A percentile compares a stretch with the other conserved stretches of the same genome.
phyloP scores from a whole-genome alignment of 1,140 invertebrate species.

The Hestina assimilis region DNA sequence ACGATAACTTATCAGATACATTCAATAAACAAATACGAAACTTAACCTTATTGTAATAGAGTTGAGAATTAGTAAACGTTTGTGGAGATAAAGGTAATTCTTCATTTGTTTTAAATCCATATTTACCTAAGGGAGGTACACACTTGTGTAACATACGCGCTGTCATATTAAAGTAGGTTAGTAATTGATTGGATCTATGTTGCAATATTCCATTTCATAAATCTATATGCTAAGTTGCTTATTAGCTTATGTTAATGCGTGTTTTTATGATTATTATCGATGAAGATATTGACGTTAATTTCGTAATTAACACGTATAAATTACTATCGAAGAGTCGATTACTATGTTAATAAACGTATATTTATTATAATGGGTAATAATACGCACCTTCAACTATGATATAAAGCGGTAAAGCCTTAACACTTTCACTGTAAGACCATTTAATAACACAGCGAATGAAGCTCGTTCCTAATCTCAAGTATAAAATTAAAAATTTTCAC shows the following conservation, averaged over 20 bases:
- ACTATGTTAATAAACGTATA: constrained; percentile 6
- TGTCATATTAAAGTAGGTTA: background rate
- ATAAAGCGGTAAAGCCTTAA: constrained; percentile 13
- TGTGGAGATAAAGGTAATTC: constrained; percentile 35
- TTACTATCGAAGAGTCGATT: constrained; percentile 3
- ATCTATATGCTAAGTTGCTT: background rate
- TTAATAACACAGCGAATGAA: constrained; percentile 7
- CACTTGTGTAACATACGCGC: background rate
- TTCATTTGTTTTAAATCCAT: constrained; percentile 33
- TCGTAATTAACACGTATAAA: constrained; percentile 17
- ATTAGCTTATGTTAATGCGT: constrained; percentile 8
- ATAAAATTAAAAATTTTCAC: constrained; percentile 9
- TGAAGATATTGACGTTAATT: constrained; percentile 6
- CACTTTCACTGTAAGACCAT: constrained; percentile 45
- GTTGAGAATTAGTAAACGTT: constrained; percentile 1
- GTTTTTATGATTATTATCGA: constrained; percentile 6
- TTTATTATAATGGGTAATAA: constrained; percentile 10
- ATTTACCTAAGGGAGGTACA: constrained; percentile 10
- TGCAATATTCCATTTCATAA: background rate
- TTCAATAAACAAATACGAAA: constrained; percentile 12
- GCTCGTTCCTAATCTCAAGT: background rate
- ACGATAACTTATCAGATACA: constrained; percentile 62
- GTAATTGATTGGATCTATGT: too few species aligned
- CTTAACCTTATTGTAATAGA: background rate
- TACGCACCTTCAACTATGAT: constrained; percentile 19